Percentiles rank a stretch among this genome's conserved stretches.
Conservation (phyloP, 2,888 invertebrate species). For the Prenolepis imparis region DNA sequence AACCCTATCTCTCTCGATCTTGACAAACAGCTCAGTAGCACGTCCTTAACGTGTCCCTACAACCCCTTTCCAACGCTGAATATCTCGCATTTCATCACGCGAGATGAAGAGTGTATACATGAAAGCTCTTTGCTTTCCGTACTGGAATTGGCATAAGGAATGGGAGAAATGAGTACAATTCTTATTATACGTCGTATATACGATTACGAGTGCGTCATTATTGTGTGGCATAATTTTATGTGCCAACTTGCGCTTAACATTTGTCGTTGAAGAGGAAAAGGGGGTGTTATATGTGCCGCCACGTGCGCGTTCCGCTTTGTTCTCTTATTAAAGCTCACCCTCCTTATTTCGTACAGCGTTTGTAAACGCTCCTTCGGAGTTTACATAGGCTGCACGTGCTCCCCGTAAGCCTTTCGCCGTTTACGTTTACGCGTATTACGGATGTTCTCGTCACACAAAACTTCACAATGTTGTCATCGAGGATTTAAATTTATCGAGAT, state of each 20-base stretch:
- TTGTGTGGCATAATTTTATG: conserved; percentile 65
- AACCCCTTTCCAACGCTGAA: conserved; percentile 58
- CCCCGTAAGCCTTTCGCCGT: conserved; percentile 58
- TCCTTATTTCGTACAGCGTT: conserved; percentile 53
- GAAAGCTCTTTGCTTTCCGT: conserved; percentile 57
- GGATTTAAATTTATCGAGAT: not conserved
- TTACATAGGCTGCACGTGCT: conserved; percentile 71
- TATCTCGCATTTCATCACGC: conserved; percentile 69
- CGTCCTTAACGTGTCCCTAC: conserved; percentile 66
- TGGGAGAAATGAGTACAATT: conserved; percentile 12
- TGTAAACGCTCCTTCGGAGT: conserved; percentile 57
- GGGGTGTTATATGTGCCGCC: conserved; percentile 62
- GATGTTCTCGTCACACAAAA: conserved; percentile 18
- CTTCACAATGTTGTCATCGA: conserved; percentile 5
- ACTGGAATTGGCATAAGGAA: conserved; percentile 57
- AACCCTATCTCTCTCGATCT: conserved; percentile 49
- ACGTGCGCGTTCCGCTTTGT: conserved; percentile 66
- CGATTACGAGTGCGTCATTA: conserved; percentile 57
- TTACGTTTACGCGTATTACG: conserved; percentile 51
- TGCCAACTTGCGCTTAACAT: conserved; percentile 70
- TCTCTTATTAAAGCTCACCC: conserved; percentile 63
- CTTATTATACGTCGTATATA: conserved; percentile 22
- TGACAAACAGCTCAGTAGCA: conserved; percentile 50
- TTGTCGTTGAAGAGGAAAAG: conserved; percentile 39
- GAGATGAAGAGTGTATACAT: conserved; percentile 48